phyloP scores from a whole-genome alignment of 2,113 vertebrate species.

The Paraplagusia blochii region DNA sequence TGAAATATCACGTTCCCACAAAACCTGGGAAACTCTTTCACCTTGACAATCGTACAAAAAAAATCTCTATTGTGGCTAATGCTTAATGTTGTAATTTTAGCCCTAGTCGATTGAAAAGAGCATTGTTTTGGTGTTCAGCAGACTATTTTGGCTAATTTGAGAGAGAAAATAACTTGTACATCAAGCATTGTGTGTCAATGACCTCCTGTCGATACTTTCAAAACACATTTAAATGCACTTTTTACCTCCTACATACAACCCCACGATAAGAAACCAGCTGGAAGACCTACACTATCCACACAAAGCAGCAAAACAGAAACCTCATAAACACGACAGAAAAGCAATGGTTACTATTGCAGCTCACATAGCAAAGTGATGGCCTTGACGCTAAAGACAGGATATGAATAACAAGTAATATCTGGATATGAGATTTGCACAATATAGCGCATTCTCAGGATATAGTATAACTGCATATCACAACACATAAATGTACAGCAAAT shows the following conservation, averaged over 20 bases:
- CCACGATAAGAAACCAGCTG: no score
- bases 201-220: no score
- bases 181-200: no score
- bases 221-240: background rate
- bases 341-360: background rate
- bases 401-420: background rate
- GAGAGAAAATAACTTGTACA: no score
- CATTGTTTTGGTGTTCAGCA: no score
- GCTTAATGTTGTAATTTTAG: no score
- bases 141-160: no score
- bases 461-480: conserved; percentile 2
- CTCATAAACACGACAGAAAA: background rate
- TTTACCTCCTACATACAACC: background rate
- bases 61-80: no score
- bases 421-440: background rate
- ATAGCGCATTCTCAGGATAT: background rate
- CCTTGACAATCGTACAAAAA: no score
- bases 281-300: background rate
- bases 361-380: conserved; percentile 2
- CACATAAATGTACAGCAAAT: background rate
- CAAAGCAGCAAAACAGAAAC: background rate
- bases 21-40: no score
- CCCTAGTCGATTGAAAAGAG: no score
- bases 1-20: no score
- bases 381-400: background rate